Percentiles rank a stretch among this genome's conserved stretches.
Conservation (phyloP, 2,113 vertebrate genomes). For the Neomonachus schauinslandi region DNA sequence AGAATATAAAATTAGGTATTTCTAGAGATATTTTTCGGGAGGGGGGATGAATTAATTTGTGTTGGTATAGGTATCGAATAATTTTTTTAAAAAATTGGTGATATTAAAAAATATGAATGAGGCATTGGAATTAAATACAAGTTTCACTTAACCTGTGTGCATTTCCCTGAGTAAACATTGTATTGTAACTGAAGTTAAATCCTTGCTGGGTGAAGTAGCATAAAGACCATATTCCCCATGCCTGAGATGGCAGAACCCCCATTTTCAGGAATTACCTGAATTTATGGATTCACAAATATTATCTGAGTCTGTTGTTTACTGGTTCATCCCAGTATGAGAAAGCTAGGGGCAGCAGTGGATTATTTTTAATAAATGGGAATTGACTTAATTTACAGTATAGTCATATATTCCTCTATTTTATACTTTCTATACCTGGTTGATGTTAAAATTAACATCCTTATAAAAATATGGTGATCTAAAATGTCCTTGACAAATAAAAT, state of each 20-base stretch:
- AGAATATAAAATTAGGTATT: conserved; percentile 8
- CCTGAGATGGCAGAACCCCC: background rate
- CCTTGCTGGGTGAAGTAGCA: background rate
- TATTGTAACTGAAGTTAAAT: background rate
- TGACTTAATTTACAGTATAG: background rate
- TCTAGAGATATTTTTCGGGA: background rate
- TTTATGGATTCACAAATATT: background rate
- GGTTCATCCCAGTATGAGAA: background rate
- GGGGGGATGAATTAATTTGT: background rate
- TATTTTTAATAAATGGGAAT: conserved; percentile 46
- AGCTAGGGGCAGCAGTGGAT: background rate
- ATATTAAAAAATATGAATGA: background rate
- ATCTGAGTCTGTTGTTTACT: background rate
- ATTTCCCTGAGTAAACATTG: background rate
- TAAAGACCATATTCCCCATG: background rate
- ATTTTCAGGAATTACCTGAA: background rate
- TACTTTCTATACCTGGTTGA: background rate
- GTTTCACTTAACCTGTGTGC: background rate
- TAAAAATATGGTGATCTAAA: conserved; percentile 1
- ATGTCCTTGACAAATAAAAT: conserved; percentile 31
- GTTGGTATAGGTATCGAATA: background rate
- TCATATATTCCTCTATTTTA: background rate
- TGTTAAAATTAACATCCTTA: background rate
- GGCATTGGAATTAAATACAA: background rate
- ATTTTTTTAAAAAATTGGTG: background rate